Evolutionary conservation across 2,113 vertebrate genomes (phyloP).

Genomic region (Panthera tigris): DNA sequence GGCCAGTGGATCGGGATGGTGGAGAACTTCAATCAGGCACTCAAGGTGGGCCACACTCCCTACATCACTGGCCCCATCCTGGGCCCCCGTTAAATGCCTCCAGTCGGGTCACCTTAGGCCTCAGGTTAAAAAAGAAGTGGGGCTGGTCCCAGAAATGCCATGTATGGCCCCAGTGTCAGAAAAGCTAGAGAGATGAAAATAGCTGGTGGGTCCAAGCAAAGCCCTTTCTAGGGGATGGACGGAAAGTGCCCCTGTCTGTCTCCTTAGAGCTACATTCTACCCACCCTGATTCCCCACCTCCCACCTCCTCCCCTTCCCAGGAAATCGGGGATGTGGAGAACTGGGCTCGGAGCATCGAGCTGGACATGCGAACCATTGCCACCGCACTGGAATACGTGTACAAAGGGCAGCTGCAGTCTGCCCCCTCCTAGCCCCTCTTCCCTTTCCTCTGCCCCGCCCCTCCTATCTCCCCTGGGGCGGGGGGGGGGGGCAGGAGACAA

Average conservation of each 20-base stretch:
- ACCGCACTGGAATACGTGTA: constrained; percentile 95
- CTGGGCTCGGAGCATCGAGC: constrained; percentile 97
- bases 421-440: constrained; percentile 83
- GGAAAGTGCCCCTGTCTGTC: background rate
- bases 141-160: background rate
- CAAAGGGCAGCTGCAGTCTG: constrained; percentile 92
- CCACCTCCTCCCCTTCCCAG: constrained; percentile 77
- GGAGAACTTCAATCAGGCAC: constrained; percentile 97
- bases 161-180: background rate
- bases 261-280: background rate
- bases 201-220: background rate
- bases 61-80: background rate
- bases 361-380: constrained; percentile 97
- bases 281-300: background rate
- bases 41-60: constrained; percentile 86
- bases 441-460: fast-evolving
- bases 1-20: constrained; percentile 98
- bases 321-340: constrained; percentile 98
- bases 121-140: background rate
- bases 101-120: background rate
- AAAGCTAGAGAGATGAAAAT: background rate
- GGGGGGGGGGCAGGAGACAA: background rate
- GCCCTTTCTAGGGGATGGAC: background rate
- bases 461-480: background rate
- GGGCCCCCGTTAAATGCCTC: background rate